Conservation (phyloP, 2,888 invertebrate species). For the Erynnis tages region DNA sequence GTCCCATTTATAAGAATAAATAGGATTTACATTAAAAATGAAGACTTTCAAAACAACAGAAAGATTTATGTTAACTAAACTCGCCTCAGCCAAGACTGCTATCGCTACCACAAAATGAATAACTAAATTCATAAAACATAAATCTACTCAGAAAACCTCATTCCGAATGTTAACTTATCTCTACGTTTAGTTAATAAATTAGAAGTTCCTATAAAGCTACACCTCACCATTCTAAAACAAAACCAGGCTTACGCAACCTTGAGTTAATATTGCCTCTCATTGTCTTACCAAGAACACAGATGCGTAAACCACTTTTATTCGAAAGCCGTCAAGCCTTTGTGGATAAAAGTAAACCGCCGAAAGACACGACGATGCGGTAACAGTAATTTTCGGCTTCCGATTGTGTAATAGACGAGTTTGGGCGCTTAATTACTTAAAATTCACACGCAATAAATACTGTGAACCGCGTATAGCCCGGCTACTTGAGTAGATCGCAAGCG, state of each 20-base stretch:
- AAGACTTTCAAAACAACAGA: too few species aligned
- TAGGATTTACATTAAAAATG: too few species aligned
- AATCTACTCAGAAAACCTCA: background rate
- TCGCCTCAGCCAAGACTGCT: too few species aligned
- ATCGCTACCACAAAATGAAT: too few species aligned
- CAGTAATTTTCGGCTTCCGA: conserved; percentile 15
- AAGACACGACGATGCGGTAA: conserved; percentile 16
- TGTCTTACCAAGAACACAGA: conserved; percentile 32
- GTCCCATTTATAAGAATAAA: too few species aligned
- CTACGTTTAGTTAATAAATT: conserved; percentile 31
- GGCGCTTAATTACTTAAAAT: conserved; percentile 12
- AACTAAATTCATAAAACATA: too few species aligned
- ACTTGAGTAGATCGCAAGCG: too few species aligned
- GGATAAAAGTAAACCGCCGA: conserved; percentile 10
- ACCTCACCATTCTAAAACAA: conserved; percentile 38
- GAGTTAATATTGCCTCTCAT: conserved; percentile 31
- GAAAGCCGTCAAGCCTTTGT: conserved; percentile 15
- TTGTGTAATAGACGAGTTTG: conserved; percentile 13
- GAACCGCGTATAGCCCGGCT: too few species aligned
- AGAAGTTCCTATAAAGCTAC: conserved; percentile 34
- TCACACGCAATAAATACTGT: conserved; percentile 22
- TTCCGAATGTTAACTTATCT: background rate
- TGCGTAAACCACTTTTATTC: conserved; percentile 31
- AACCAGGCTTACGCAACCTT: conserved; percentile 32
- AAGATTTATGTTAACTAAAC: too few species aligned